phyloP scores from a whole-genome alignment of 2,113 vertebrate genomes.

The Rallus limicola region DNA sequence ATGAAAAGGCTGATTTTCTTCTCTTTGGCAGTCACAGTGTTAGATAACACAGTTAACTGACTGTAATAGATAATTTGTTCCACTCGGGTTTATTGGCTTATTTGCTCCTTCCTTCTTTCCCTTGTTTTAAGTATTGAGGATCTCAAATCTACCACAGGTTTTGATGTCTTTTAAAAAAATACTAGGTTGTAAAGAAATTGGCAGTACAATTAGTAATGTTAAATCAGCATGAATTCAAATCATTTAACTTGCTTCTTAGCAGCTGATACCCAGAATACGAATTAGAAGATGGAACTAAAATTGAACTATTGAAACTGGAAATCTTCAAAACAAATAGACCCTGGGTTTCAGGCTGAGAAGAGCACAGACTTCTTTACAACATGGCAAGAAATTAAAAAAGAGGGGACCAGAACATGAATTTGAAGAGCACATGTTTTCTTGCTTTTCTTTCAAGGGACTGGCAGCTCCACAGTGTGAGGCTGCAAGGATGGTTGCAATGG shows the following conservation, averaged over 20 bases:
- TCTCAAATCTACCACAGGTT: slow-evolving; percentile 45
- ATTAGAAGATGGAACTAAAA: slow-evolving; percentile 68
- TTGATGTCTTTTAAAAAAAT: slow-evolving; percentile 68
- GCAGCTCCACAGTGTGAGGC: slow-evolving; percentile 4
- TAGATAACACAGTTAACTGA: slow-evolving; percentile 49
- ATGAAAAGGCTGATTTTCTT: slow-evolving; percentile 41
- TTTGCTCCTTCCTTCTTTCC: slow-evolving; percentile 37
- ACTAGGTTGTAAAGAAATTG: slow-evolving; percentile 60
- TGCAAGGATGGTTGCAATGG: background rate
- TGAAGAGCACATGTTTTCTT: slow-evolving; percentile 23
- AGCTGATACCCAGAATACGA: slow-evolving; percentile 65
- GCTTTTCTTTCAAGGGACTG: slow-evolving; percentile 5
- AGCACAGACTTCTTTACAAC: slow-evolving; percentile 59
- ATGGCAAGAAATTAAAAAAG: slow-evolving; percentile 32
- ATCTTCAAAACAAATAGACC: slow-evolving; percentile 49
- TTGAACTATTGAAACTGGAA: slow-evolving; percentile 56
- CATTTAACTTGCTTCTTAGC: slow-evolving; percentile 68
- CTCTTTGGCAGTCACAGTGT: slow-evolving; percentile 16
- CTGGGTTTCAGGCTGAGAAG: slow-evolving; percentile 36
- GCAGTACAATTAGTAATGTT: slow-evolving; percentile 65
- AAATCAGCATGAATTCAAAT: slow-evolving; percentile 69
- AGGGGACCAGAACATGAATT: slow-evolving; percentile 21
- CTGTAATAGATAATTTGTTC: slow-evolving; percentile 64
- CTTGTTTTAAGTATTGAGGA: slow-evolving; percentile 41
- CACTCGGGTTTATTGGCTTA: slow-evolving; percentile 50